Conservation (phyloP, 2,888 invertebrate species). For the Mongoloraphidia duomilia region DNA sequence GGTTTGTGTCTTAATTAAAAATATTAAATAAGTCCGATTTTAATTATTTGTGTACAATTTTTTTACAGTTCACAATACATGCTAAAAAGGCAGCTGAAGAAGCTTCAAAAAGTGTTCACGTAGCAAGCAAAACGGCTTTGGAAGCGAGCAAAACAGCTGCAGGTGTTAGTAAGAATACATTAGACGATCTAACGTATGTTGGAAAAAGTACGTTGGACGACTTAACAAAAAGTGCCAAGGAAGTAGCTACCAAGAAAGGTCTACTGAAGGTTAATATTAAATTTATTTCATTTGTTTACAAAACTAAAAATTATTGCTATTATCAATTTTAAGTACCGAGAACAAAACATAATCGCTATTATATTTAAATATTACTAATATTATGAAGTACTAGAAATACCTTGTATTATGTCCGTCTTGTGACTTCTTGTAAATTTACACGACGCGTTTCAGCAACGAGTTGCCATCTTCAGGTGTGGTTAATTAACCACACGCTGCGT, state of each 20-base stretch:
- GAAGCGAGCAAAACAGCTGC: slow-evolving; percentile 81
- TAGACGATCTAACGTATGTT: slow-evolving; percentile 78
- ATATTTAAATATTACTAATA: too few species aligned
- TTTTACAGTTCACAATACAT: slow-evolving; percentile 58
- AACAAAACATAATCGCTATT: not conserved
- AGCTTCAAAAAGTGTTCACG: slow-evolving; percentile 66
- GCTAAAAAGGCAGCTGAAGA: slow-evolving; percentile 80
- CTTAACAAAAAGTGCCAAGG: slow-evolving; percentile 81
- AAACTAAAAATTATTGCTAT: not conserved
- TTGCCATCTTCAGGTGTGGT: too few species aligned
- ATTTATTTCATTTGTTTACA: not conserved
- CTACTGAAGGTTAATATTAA: slow-evolving; percentile 48
- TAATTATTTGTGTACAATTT: slow-evolving; percentile 6
- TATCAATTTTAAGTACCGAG: not conserved
- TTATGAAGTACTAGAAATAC: too few species aligned
- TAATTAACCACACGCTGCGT: too few species aligned
- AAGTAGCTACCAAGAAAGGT: slow-evolving; percentile 74
- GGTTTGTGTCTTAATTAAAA: too few species aligned
- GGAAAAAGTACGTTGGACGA: slow-evolving; percentile 83
- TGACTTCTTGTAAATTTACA: too few species aligned
- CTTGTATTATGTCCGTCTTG: too few species aligned
- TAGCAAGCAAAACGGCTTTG: slow-evolving; percentile 69
- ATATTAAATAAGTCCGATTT: too few species aligned
- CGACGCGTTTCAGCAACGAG: too few species aligned
- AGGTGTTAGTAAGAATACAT: slow-evolving; percentile 73